Evolutionary conservation across 2,797 vertebrate species (phyloP), one percentile per base, ranked within the genome.

Genomic region (Orientallactaga sibirica): DNA sequence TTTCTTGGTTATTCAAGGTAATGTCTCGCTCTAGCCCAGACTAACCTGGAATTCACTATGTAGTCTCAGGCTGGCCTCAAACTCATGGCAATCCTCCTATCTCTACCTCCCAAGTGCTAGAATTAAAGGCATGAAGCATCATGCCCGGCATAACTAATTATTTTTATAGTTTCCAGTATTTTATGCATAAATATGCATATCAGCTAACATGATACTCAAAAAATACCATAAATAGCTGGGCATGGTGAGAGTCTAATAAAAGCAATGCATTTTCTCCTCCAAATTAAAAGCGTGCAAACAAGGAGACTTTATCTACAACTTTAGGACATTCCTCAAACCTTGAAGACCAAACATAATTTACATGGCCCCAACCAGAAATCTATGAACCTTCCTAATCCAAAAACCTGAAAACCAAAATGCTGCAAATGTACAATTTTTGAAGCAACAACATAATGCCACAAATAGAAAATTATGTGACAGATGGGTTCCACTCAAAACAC

Each of bases 251-350:
- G 81, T 68, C 37, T 90, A 16, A 92, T 73, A 14, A 94, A 92
- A 88, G 66, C 68, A 77, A 91, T 87, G 19, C 84, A 84, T 71
- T 79, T 37, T 89, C 66, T 61, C 66, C 77, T 88, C 43, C 33
- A 70, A 78, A 67, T 15, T 70, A 64, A 80, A 48, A 93, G 70
- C 1, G 20, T 43, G 81, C 6, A 29, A 18, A 75, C 19, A 80
- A n/a, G 55, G 22, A 92, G 90, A 88, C 24, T 22, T 81, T 74
- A 84, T 22, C 37, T 25, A 62, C n/a, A 77, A 81, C 90, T 90
- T 92, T 41, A 74, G 19, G 22, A 92, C 19, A 27, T 81, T 82
- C 82, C 48, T 74, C 24, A 78, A 96, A 68, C 14, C 48, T 5
- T 89, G n/a, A 91, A 93, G 20, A 16, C 48, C 64, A 90, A n/a